Evolutionary conservation across 2,888 invertebrate genomes (phyloP), one percentile per base, ranked within the genome.

Genomic region (Lapara coniferarum): DNA sequence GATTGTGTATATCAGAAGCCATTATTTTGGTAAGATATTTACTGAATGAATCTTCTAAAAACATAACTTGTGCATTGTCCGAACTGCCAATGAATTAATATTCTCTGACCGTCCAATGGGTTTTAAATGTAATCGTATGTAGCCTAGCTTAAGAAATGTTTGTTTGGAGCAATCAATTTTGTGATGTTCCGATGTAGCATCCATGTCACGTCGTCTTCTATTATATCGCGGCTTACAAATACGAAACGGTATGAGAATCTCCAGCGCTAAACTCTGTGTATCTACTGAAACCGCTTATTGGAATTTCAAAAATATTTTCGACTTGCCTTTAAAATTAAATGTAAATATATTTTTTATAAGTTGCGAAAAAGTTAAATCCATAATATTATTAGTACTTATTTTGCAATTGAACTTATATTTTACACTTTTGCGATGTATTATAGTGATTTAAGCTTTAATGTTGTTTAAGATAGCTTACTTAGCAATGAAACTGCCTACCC

Each of bases 181-280:
- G 77, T 59, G 76, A 72, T 75, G 75, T 74, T 77, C 78, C 72
- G 79, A 77, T 75, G 74, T 72, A 72, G 74, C 74, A 78, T 72
- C 72, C 78, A 53, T 69, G 73, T 77, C 80, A 80, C 80, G 81
- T 80, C 79, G 78, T 80, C 78, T 79, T 73, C 78, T 78, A 80
- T 78, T 66, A 69, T 69, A 69, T 16, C 14, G 25, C 51, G 57
- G 78, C 75, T 76, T 74, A 79, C 80, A 75, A 78, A 78, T 76
- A 76, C 66, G 69, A 69, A 37, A 58, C 69, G 44, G 72, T 78
- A 79, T 75, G 74, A 70, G 72, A 74, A 74, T 77, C 75, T 59
- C 68, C 37, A 13, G 16, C 59, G 58, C 37, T 59, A 68, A 68
- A 69, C 53, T 63, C 49, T 46, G 63, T 63, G 63, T 63, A 63